phyloP scores from a whole-genome alignment of 2,888 invertebrate genomes.

The Macaria liturata region DNA sequence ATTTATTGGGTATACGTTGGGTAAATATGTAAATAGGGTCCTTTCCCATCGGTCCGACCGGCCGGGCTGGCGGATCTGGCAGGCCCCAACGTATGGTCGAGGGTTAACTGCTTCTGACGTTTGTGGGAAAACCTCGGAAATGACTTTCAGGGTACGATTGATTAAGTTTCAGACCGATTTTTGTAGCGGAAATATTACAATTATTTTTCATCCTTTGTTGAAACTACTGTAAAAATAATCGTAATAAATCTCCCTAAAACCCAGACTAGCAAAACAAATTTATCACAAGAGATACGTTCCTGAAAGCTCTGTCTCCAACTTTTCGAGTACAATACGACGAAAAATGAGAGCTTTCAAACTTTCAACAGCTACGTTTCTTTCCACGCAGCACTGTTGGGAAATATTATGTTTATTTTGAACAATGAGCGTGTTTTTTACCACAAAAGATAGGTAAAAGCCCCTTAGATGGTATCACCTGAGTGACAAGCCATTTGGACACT shows the following conservation, averaged over 20 bases:
- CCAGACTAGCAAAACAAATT: too few relatives aligned
- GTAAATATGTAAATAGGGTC: constrained; percentile 49
- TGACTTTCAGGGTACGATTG: constrained; percentile 22
- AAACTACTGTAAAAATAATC: background rate
- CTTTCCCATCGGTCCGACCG: constrained; percentile 15
- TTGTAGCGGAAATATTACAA: constrained; percentile 2
- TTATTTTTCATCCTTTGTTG: constrained; percentile 4
- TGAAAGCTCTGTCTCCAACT: background rate
- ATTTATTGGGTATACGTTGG: constrained; percentile 47
- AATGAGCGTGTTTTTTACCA: constrained; percentile 14
- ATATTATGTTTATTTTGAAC: constrained; percentile 11
- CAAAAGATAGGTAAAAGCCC: constrained; percentile 22
- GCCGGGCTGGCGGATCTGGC: background rate
- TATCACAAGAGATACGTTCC: background rate
- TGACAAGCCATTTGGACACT: constrained; percentile 37
- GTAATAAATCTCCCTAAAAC: too few relatives aligned
- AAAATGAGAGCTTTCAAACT: constrained; percentile 13
- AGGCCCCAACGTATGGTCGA: constrained; percentile 19
- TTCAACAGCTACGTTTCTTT: constrained; percentile 9
- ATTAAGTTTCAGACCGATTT: constrained; percentile 23
- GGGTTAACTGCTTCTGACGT: constrained; percentile 44
- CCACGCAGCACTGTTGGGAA: constrained; percentile 3
- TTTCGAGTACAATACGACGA: constrained; percentile 3
- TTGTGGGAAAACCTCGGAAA: constrained; percentile 39
- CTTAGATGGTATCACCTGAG: constrained; percentile 31